Conservation (phyloP, 2,113 vertebrate species). For the Aegithalos caudatus region DNA sequence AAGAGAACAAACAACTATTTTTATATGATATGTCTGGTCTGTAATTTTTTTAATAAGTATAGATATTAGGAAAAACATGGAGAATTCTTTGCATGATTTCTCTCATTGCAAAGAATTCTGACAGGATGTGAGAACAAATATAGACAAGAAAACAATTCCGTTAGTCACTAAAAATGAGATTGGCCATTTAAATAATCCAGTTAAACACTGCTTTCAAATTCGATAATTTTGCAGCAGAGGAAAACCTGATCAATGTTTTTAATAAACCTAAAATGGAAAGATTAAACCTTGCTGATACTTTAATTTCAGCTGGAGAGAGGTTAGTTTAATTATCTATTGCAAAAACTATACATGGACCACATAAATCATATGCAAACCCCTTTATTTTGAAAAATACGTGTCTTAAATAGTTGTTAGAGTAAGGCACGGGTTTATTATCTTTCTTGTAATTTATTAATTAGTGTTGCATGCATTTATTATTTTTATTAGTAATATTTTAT, state of each 20-base stretch:
- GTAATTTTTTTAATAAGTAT: neutral
- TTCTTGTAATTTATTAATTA: neutral
- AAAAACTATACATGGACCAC: neutral
- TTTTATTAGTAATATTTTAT: neutral
- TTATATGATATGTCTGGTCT: neutral
- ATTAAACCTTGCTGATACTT: neutral
- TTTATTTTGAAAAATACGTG: neutral
- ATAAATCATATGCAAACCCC: neutral
- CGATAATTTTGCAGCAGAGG: neutral
- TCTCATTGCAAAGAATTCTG: neutral
- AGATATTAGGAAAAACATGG: neutral
- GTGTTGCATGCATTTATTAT: accelerated
- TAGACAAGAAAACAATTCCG: neutral
- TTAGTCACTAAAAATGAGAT: neutral
- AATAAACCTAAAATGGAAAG: neutral
- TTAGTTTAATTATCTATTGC: neutral
- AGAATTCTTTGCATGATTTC: neutral
- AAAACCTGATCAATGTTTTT: neutral
- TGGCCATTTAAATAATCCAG: neutral
- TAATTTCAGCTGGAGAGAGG: neutral
- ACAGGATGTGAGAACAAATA: neutral
- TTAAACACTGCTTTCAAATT: neutral
- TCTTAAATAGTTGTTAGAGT: neutral
- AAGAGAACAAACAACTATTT: neutral
- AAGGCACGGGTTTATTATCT: neutral